Percentiles rank a stretch among this genome's conserved stretches.
Evolutionary conservation across 2,797 vertebrate species (phyloP).

Genomic region (Martes flavigula): DNA sequence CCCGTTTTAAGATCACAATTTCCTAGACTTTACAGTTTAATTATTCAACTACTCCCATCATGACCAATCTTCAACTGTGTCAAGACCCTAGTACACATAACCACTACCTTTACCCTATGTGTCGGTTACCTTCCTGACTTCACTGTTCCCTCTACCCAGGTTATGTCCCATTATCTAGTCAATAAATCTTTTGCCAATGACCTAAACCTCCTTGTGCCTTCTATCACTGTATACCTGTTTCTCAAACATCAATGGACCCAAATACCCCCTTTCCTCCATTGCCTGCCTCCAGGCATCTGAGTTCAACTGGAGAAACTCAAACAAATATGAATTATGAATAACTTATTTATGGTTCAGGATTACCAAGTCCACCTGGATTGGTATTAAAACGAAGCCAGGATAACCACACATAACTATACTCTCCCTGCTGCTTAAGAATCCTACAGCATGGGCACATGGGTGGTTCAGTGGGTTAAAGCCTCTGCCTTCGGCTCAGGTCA

Average conservation of each 20-base stretch:
- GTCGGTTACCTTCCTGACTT: neutral
- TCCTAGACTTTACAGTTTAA: neutral
- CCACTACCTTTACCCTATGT: neutral
- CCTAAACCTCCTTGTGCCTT: neutral
- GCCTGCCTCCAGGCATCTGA: neutral
- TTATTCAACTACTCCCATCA: neutral
- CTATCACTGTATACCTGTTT: neutral
- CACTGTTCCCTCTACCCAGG: neutral
- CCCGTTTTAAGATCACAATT: neutral
- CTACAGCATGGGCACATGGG: neutral
- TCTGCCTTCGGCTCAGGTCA: too few species aligned
- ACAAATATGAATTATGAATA: neutral
- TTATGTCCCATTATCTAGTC: neutral
- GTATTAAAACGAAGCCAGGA: neutral
- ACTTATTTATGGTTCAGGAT: neutral
- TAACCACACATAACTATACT: neutral
- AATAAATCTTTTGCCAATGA: neutral
- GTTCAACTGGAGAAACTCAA: neutral
- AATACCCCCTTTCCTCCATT: neutral
- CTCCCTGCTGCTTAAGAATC: neutral
- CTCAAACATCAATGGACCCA: neutral
- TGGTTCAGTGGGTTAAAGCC: too few species aligned
- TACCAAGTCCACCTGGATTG: neutral
- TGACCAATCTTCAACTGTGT: neutral
- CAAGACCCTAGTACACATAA: neutral